Base-by-base conservation (phyloP, 2,113 vertebrate genomes). In the Cryptomyrus ogoouensis region DNA sequence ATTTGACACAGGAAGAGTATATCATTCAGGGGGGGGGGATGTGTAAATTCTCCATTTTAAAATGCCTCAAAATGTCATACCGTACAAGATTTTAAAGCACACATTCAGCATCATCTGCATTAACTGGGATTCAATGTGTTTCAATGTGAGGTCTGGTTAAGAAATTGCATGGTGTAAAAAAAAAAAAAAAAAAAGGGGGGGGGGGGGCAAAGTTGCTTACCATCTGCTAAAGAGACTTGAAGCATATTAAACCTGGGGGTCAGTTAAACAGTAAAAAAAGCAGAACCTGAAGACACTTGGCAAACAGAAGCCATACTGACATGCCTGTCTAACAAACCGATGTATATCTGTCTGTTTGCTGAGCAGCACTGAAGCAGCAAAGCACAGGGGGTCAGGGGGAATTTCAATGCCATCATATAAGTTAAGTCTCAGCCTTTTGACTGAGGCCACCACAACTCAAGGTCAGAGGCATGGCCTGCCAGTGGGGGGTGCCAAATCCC, bases 381-480 rank as follows among this genome's bases (percentile, higher is more conserved):
- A 83, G 21, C 19, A 83, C 44, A 9, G 44, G 24, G 83, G 2
- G 44, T 44, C 19, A 1, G 27, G 83, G 7, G 42, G 44, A 47
- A 47, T 39, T 24, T 84, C 39, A 47, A 47, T 46, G 39, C 42
- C 15, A 9, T 53, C 85, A 87, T 49, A 39, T 1, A 87, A 87
- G 50, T 87, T 10, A 56, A 8, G 27, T 53, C 27, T 12, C 85
- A 87, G 47, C 27, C 24, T 50, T 31, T 31, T 53, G n/a, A 53
- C 49, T 53, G 85, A 52, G 35, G 27, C n/a, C 85, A 35, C n/a
- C 27, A 7, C 3, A 21, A 39, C 49, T 52, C 12, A 56, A 84
- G 88, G 66, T 91, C 77, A 91, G 39, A 83, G 19, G 31, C 88
- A 91, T 83, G 89, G 91, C 89, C 88, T 88, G 85, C 47, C 89